Base-by-base conservation (phyloP, 2,888 invertebrate species). In the Carterocephalus palaemon region DNA sequence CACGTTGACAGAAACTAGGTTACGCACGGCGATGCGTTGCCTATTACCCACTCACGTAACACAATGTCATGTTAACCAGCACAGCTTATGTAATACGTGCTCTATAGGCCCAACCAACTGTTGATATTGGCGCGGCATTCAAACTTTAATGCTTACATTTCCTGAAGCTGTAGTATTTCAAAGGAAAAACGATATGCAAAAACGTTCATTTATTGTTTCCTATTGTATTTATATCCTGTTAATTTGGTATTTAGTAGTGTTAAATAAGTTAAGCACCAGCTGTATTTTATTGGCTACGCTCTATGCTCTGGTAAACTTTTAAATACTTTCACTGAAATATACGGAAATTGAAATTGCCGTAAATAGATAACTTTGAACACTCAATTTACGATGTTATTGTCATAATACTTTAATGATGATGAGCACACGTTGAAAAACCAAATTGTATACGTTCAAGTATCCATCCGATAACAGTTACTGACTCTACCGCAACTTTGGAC, bases 301-400 rank as follows among this genome's bases (percentile, higher is more conserved):
- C 37, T 52, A 60, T 49, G 60, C 56, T 56, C 54, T 50, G 47
- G 31, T 60, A 46, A 39, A 46, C 40, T 32, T 26, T 48, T 36
- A 48, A 49, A 43, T 54, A 52, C 60, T 64, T 59, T 61, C 59
- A 55, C 58, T 48, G 41, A 29, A n/a, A 24, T 32, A 28, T 12
- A 49, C 13, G 31, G 29, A 4, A 28, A 16, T 15, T 28, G 7
- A 15, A 2, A 4, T 15, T n/a, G n/a, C 3, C 2, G 7, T 28
- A n/a, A n/a, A n/a, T n/a, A n/a, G n/a, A n/a, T n/a, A n/a, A n/a
- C n/a, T n/a, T n/a, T n/a, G n/a, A n/a, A n/a, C n/a, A n/a, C n/a
- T n/a, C n/a, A n/a, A n/a, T n/a, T n/a, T n/a, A n/a, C n/a, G 12
- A 29, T 20, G 8, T 22, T 22, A 8, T 4, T n/a, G n/a, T n/a